Conservation (phyloP, 2,888 invertebrate genomes). For the Neoscelio sp. region DNA sequence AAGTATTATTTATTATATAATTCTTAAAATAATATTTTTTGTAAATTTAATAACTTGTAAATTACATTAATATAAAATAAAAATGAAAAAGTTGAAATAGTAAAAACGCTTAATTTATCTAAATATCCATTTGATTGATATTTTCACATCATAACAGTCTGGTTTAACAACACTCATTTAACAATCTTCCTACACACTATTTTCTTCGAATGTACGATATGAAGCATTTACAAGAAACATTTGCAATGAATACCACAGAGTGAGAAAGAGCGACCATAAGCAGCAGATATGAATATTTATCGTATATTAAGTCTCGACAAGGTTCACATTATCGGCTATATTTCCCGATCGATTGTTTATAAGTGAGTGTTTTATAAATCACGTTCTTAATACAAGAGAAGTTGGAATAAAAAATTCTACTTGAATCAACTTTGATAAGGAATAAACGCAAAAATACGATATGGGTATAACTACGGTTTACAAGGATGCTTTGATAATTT, state of each 20-base stretch:
- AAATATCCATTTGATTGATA: no score
- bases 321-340: neutral
- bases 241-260: slow-evolving; percentile 3
- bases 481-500: no score
- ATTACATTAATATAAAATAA: no score
- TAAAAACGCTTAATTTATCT: no score
- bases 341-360: slow-evolving; percentile 10
- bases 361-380: slow-evolving; percentile 1
- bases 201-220: neutral
- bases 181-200: no score
- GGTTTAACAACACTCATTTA: no score
- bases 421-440: neutral
- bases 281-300: slow-evolving; percentile 27
- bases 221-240: slow-evolving; percentile 7
- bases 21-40: no score
- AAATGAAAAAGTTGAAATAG: no score
- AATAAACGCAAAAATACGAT: neutral
- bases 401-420: slow-evolving; percentile 1
- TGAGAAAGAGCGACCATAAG: slow-evolving; percentile 21
- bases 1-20: no score
- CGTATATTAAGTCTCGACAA: slow-evolving; percentile 17
- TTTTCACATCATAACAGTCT: no score
- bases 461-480: no score
- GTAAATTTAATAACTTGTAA: no score
- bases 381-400: neutral